phyloP scores from a whole-genome alignment of 2,888 invertebrate species.

The Alsophila aescularia region DNA sequence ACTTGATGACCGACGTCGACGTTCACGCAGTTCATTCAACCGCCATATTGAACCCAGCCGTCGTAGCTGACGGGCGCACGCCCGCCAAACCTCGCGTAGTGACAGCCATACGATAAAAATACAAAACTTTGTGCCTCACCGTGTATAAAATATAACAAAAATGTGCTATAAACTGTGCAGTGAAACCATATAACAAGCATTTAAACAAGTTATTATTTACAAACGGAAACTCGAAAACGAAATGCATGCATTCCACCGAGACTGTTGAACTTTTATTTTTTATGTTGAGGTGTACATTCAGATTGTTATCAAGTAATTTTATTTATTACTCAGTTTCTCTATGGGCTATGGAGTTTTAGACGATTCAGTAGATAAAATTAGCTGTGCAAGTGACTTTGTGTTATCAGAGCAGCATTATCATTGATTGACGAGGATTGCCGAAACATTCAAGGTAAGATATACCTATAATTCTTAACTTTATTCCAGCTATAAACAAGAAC shows the following conservation, averaged over 20 bases:
- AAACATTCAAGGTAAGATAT: conserved; percentile 75
- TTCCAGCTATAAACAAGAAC: background rate
- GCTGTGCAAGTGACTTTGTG: conserved; percentile 55
- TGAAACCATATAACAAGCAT: conserved; percentile 41
- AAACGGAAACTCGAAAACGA: conserved; percentile 59
- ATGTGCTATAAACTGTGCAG: conserved; percentile 53
- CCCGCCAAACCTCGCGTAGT: conserved; percentile 61
- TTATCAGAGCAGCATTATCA: conserved; percentile 58
- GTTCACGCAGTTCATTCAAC: conserved; percentile 28
- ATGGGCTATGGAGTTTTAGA: conserved; percentile 50
- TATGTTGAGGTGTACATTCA: conserved; percentile 69
- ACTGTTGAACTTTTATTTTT: conserved; percentile 80
- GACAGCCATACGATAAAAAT: conserved; percentile 72
- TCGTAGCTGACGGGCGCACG: conserved; percentile 53
- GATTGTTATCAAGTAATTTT: conserved; percentile 66
- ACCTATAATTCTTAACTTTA: conserved; percentile 1
- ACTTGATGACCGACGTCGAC: conserved; percentile 36
- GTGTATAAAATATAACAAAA: conserved; percentile 42
- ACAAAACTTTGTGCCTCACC: conserved; percentile 59
- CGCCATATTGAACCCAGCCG: conserved; percentile 76
- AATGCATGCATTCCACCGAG: conserved; percentile 81
- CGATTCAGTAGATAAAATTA: conserved; percentile 37
- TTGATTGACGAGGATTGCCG: conserved; percentile 69
- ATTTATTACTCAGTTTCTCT: conserved; percentile 50
- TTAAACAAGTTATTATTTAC: conserved; percentile 36